Conservation (phyloP, 2,797 vertebrate species). For the Psittacula derbiana region DNA sequence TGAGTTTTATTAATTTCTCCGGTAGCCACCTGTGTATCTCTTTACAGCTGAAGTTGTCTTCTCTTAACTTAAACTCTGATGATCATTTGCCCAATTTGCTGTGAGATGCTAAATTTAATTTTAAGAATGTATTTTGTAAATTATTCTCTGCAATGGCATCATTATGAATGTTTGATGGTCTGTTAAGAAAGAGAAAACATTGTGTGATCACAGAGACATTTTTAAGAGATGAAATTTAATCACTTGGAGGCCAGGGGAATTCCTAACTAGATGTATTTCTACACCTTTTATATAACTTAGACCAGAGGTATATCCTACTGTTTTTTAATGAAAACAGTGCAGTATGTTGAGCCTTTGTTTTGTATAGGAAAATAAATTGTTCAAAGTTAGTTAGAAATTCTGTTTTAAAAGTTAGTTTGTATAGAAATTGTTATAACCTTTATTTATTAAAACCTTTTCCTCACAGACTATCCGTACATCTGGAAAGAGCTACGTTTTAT, state of each 20-base stretch:
- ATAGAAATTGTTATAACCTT: background rate
- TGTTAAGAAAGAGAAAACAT: background rate
- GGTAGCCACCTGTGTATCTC: background rate
- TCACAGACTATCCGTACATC: conserved; percentile 69
- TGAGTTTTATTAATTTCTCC: background rate
- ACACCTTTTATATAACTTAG: background rate
- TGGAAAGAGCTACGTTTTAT: conserved; percentile 60
- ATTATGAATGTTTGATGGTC: background rate
- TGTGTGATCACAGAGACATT: background rate
- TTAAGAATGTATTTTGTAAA: background rate
- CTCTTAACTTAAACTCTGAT: background rate
- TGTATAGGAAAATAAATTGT: background rate
- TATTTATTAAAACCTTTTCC: background rate
- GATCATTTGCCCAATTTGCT: background rate
- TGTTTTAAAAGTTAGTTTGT: background rate
- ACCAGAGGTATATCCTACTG: background rate
- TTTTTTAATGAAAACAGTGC: background rate
- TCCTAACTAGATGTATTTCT: background rate
- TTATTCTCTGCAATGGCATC: background rate
- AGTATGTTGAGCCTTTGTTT: background rate
- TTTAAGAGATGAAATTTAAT: background rate
- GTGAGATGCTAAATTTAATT: background rate
- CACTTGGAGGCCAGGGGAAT: background rate
- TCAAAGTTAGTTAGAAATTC: background rate
- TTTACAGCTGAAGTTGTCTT: background rate